Evolutionary conservation across 2,113 vertebrate genomes (phyloP).

Genomic region (Felis chaus): DNA sequence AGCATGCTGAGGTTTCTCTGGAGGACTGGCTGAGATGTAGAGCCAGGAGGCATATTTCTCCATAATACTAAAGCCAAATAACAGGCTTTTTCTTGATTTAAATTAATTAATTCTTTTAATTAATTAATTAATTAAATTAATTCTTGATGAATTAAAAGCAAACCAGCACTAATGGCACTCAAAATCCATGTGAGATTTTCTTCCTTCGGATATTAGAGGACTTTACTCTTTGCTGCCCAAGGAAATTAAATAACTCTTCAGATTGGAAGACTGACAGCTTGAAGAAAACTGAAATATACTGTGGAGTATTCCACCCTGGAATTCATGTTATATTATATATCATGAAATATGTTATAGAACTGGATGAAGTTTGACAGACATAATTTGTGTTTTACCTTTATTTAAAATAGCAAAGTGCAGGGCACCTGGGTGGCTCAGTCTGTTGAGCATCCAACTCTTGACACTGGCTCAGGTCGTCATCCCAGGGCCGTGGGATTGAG

Average conservation of each 20-base stretch:
- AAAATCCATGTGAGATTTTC: background rate
- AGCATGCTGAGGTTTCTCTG: background rate
- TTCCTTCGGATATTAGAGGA: background rate
- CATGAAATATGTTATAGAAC: background rate
- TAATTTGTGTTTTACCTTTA: background rate
- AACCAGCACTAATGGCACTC: background rate
- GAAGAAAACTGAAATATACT: background rate
- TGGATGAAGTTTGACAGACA: background rate
- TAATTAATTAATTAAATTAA: too few relatives aligned
- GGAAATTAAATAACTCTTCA: background rate
- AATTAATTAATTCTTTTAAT: too few relatives aligned
- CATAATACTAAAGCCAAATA: background rate
- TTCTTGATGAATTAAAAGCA: background rate
- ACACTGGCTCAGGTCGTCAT: too few relatives aligned
- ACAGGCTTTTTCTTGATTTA: background rate
- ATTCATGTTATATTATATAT: background rate
- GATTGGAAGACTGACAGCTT: background rate
- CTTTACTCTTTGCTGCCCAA: background rate
- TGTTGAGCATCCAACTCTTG: too few relatives aligned
- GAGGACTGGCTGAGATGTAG: background rate
- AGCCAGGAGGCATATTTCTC: background rate
- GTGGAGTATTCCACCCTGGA: background rate
- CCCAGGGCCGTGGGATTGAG: too few relatives aligned
- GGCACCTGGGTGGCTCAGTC: too few relatives aligned
- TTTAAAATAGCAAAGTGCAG: background rate